Evolutionary conservation across 2,797 vertebrate species (phyloP), one percentile per base, ranked within the genome.

Genomic region (Tapera naevia): DNA sequence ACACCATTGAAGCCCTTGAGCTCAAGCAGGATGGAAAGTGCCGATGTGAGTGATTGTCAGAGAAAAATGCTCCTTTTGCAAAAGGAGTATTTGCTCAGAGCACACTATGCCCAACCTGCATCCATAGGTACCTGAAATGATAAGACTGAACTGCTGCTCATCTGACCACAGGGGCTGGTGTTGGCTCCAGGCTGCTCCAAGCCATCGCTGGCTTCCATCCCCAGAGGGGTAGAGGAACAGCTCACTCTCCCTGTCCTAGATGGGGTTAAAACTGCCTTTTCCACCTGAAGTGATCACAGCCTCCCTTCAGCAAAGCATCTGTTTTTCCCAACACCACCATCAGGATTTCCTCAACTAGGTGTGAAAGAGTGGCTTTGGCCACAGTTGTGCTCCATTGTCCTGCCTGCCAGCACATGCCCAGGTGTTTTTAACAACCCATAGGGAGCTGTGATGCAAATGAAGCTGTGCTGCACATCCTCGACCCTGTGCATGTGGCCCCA

Each of bases 401-500:
- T 30, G 11, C 33, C 45, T 28, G 5, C 39, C 45, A 60, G 19
- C 1, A 0, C 2, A 0, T 43, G 22, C 32, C 23, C 2, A 8
- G 23, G 23, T 32, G 33, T 45, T 86, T 83, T 27, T 33, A 61
- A 27, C 45, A 48, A 24, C 23, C 61, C 46, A 5, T 0, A 1
- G 43, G 53, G 37, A 86, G 12, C 24, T 86, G 27, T 41, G 53
- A 61, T 48, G 51, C 37, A 72, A 50, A 43, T 2, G 1, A n/a
- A 60, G 51, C 46, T 0, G 0, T 50, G 33, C 48, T 60, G 54
- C 27, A 25, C 8, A 5, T 23, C 39, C 43, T 22, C 18, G 9
- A 7, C 25, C 43, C 67, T 32, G 39, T 7, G 2, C 45, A 25
- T 0, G 0, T 51, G 43, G 35, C 23, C 43, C 3, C 2, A 32